Percentiles rank a stretch among this genome's conserved stretches.
Conservation (phyloP, 1,140 invertebrate species). For the Lepidotrigona ventralis region DNA sequence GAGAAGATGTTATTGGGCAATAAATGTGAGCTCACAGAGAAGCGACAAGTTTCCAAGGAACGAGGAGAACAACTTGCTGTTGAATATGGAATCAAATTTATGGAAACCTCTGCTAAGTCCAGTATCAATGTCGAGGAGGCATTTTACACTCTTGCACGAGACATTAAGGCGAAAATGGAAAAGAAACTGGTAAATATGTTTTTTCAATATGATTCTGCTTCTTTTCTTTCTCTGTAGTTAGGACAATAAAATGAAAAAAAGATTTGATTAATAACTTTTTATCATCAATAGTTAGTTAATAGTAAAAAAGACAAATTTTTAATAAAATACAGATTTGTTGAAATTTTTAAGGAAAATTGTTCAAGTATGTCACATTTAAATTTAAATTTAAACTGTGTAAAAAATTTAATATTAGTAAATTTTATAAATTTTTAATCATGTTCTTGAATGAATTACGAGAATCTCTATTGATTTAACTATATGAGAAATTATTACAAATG, state of each 20-base stretch:
- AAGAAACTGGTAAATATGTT: constrained; percentile 91
- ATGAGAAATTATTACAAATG: background rate
- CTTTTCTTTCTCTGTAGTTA: background rate
- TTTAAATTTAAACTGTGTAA: background rate
- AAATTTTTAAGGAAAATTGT: background rate
- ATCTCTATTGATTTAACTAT: background rate
- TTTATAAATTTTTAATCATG: background rate
- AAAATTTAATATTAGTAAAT: background rate
- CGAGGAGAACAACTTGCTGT: constrained; percentile 87
- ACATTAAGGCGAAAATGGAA: constrained; percentile 97
- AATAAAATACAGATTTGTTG: background rate
- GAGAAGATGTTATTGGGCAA: constrained; percentile 98
- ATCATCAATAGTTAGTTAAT: background rate
- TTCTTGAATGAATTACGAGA: background rate
- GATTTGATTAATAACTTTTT: background rate
- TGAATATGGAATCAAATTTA: constrained; percentile 96
- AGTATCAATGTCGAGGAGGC: constrained; percentile 95
- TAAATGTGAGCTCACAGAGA: constrained; percentile 96
- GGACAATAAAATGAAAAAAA: background rate
- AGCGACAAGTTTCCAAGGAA: constrained; percentile 90
- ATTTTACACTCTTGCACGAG: constrained; percentile 95
- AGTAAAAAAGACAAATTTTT: background rate
- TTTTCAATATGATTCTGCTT: background rate
- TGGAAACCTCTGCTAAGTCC: constrained; percentile 95
- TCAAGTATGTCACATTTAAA: background rate